Evolutionary conservation across 2,797 vertebrate genomes (phyloP).

Genomic region (Sebastes goodei): DNA sequence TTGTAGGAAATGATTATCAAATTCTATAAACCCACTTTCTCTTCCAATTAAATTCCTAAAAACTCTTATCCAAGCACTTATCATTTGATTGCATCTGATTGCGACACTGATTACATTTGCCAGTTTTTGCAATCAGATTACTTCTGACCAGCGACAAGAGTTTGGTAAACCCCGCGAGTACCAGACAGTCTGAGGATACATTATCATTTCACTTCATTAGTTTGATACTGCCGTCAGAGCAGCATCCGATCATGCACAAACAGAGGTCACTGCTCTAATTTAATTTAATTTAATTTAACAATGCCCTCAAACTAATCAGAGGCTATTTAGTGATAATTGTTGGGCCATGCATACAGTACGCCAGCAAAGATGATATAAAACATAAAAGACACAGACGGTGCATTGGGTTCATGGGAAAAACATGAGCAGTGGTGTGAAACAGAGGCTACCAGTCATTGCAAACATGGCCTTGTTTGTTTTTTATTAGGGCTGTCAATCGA

Average conservation of each 20-base stretch:
- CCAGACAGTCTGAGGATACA: conserved; percentile 11
- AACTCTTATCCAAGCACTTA: neutral
- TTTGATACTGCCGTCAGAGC: conserved; percentile 11
- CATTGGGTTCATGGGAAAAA: neutral
- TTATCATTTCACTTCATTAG: conserved; percentile 37
- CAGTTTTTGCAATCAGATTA: conserved; percentile 9
- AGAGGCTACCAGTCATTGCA: neutral
- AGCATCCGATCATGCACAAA: conserved; percentile 26
- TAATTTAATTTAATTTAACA: conserved; percentile 26
- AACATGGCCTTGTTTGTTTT: neutral
- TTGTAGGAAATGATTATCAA: neutral
- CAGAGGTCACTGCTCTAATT: conserved; percentile 36
- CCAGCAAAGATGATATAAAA: neutral
- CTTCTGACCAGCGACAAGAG: neutral
- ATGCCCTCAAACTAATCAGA: conserved; percentile 15
- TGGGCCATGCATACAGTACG: neutral
- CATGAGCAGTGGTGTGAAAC: neutral
- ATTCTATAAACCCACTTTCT: neutral
- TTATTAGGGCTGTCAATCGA: too few species aligned
- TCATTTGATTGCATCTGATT: conserved; percentile 32
- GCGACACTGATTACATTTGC: neutral
- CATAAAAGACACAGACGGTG: neutral
- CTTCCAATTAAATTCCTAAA: neutral
- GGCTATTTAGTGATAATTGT: neutral
- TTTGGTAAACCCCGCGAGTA: neutral